Evolutionary conservation across 2,797 vertebrate species (phyloP), one percentile per base, ranked within the genome.

Genomic region (Microtus agrestis): DNA sequence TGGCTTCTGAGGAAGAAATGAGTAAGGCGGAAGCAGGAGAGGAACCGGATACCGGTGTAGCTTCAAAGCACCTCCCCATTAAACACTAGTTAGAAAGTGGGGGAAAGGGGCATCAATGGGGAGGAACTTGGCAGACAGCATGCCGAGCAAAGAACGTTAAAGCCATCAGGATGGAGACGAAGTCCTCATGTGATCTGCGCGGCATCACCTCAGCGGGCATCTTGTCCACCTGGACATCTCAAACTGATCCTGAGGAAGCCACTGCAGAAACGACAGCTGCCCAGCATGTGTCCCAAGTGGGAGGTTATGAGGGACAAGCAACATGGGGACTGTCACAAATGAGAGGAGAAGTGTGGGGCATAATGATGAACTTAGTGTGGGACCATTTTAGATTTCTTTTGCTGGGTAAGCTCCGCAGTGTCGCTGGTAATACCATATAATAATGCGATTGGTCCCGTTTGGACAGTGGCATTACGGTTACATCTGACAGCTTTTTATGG

Each of bases 131-230:
- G 59, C 78, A 67, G 80, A 77, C 19, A 40, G 3, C 85, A 77
- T 9, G 77, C 67, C 48, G 15, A 65, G 78, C n/a, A 73, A 74
- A 59, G 43, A 10, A 21, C 31, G 29, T 9, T 48, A 59, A 31
- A 3, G 12, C 54, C 13, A 56, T 40, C 34, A 65, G 67, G 11
- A 40, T 46, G 46, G 77, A 85, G 61, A 56, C 69, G 2, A 11
- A 4, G 4, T 71, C 56, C 59, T n/a, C n/a, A 80, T 6, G 15
- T 0, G 74, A 82, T 0, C 0, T 1, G 4, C 17, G 8, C 25
- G 12, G 5, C 67, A 12, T 17, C 65, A 10, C 34, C 12, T 63
- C 76, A 15, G 10, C 1, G 37, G 43, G 63, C 37, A 29, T 48
- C 77, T 40, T 29, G 40, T 76, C 73, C 76, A 67, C 34, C 87